Evolutionary conservation across 1,140 invertebrate species (phyloP), one percentile per base, ranked within the genome.

Genomic region (Cherax destructor): DNA sequence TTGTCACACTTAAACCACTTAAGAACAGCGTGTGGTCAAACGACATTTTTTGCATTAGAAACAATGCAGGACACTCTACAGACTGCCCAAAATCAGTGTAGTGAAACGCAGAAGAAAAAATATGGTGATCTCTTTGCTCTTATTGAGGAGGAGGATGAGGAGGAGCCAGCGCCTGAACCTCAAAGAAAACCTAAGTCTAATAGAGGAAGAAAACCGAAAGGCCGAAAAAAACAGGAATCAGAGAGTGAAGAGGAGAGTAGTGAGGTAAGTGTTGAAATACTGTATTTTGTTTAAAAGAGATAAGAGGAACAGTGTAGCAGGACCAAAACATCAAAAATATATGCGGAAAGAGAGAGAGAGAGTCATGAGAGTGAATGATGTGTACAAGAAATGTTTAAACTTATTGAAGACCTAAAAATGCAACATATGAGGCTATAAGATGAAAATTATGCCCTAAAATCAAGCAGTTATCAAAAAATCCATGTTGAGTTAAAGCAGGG

Each of bases 1-100:
- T 95, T 99, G 93, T 96, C 97, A 91, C 98, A 99, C 95, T 95
- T 99, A 92, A 98, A 99, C 94, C 96, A 98, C 94, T 96, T 99
- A 94, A 96, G 98, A 93, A 96, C 95, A 97, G 93, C 96, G 96
- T 95, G 95, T 94, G 94, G 88, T 74, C 88, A 93, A 47, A 95
- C 95, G 72, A 95, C 96, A 61, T 95, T 98, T 88, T 97, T 97
- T 94, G 96, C 96, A 86, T 95, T 97, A 94, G 98, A 99, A 94
- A 96, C 96, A 83, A 97, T 99, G 96, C 98, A 99, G 94, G 96
- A 97, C 94, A 98, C 98, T 30, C 95, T 99, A 81, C 95, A 95
- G 83, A 95, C 95, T 92, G 95, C 95, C 87, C 95, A 95, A 91
- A 93, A 94, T 83, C 93, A 94, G 41, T 97, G 97, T 94, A 98